These are phyloP conservation scores for Axis porcinus DNA, from an alignment of 2,113 vertebrate genomes.

Conservation along the genomic window DNA sequence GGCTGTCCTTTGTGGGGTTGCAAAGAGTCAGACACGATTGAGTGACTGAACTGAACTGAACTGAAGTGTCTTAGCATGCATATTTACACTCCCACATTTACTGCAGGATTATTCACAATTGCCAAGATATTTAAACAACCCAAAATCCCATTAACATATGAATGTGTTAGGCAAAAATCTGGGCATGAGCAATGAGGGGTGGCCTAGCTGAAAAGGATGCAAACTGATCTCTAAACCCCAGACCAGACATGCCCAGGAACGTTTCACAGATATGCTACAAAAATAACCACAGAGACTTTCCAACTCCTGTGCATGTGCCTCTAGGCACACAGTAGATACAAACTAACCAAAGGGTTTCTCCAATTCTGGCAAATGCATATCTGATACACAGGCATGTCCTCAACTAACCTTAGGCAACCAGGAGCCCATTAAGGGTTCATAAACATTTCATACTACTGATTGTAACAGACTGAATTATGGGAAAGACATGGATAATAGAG, in stretches of 20 bases:
- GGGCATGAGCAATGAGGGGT: background rate
- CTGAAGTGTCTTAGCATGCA: background rate
- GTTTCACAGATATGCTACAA: background rate
- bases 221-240: background rate
- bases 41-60: background rate
- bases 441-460: background rate
- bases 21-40: background rate
- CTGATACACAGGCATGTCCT: background rate
- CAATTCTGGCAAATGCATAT: background rate
- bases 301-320: background rate
- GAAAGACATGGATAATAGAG: background rate
- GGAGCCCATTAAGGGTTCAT: background rate
- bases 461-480: background rate
- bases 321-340: background rate
- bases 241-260: background rate
- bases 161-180: background rate
- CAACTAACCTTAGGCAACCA: background rate
- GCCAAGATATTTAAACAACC: background rate
- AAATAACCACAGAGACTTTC: background rate
- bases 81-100: background rate
- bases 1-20: fast-evolving
- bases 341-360: background rate
- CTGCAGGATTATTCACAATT: background rate
- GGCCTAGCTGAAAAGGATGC: background rate
- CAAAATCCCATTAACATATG: background rate